Evolutionary conservation across 1,140 invertebrate genomes (phyloP), one percentile per base, ranked within the genome.

Genomic region (Pemphigus obesinymphae): DNA sequence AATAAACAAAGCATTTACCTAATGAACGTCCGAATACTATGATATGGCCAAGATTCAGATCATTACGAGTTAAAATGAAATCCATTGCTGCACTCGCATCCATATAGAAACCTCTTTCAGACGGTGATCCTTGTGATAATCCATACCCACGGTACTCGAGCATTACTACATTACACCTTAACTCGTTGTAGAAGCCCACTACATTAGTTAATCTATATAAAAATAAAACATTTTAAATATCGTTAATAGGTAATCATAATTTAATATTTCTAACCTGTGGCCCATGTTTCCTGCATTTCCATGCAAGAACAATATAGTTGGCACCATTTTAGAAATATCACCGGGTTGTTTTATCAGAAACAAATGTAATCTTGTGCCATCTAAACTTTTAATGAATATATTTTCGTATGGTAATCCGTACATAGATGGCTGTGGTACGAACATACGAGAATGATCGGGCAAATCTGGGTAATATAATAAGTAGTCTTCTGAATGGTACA

Each of bases 231-330:
- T 83, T 17, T 83, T 68, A 58, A 70, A 83, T 82, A 61, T 72
- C 23, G 37, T 10, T 26, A 43, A 23, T 23, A 29, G 15, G 29
- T 4, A 63, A 34, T 2, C 23, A 17, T 1, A 55, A 37, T 43
- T 26, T 45, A 63, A 31, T 63, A 50, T 81, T 43, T 53, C 84
- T 85, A 84, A 94, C 93, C 94, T 91, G 86, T 97, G 96, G 0
- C 96, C 96, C 89, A 98, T 95, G 87, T 98, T 98, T 23, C 96
- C 96, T 82, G 96, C 96, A 91, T 98, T 98, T 11, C 96, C 96
- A 89, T 98, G 96, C 72, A 98, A 92, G 88, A 94, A 97, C 23
- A 98, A 87, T 84, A 98, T 88, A 2, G 96, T 97, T 2, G 94
- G 93, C 43, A 83, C 84, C 55, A 88, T 87, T 83, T 90, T 89